These are phyloP conservation scores for Allacma fusca DNA, from an alignment of 2,888 invertebrate species.

Conservation along the genomic window DNA sequence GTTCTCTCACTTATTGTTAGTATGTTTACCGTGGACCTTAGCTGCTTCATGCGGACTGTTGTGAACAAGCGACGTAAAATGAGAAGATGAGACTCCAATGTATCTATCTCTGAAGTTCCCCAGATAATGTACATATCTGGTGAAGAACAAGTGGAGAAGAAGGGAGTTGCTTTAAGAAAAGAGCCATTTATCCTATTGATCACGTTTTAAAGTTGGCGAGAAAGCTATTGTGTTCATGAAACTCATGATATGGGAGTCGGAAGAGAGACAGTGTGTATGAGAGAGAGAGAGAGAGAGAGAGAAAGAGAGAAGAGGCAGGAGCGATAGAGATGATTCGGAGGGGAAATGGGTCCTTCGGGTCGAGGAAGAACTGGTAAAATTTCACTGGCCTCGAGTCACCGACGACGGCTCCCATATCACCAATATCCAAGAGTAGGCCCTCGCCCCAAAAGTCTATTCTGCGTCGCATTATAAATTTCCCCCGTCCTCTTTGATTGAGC, in stretches of 20 bases:
- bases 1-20: background rate
- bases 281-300: constrained; percentile 26
- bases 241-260: constrained; percentile 35
- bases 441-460: constrained; percentile 24
- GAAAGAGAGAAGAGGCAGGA: constrained; percentile 20
- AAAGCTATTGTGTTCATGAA: constrained; percentile 42
- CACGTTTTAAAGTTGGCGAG: constrained; percentile 52
- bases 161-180: constrained; percentile 39
- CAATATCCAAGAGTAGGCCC: constrained; percentile 44
- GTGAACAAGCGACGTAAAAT: background rate
- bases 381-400: constrained; percentile 30
- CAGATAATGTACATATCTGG: background rate
- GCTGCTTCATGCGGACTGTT: background rate
- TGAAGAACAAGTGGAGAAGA: background rate
- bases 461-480: constrained; percentile 43
- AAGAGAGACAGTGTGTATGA: constrained; percentile 25
- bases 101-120: background rate
- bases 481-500: constrained; percentile 48
- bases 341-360: constrained; percentile 53
- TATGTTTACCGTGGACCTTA: background rate
- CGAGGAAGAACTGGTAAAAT: constrained; percentile 29
- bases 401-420: constrained; percentile 42
- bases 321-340: constrained; percentile 46
- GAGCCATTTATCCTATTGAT: constrained; percentile 55
- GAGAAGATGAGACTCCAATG: background rate